A percentile compares a stretch with the other conserved stretches of the same genome.
These are phyloP conservation scores for Mylabris sibirica DNA, from an alignment of 2,888 invertebrate genomes.

Conservation along the genomic window DNA sequence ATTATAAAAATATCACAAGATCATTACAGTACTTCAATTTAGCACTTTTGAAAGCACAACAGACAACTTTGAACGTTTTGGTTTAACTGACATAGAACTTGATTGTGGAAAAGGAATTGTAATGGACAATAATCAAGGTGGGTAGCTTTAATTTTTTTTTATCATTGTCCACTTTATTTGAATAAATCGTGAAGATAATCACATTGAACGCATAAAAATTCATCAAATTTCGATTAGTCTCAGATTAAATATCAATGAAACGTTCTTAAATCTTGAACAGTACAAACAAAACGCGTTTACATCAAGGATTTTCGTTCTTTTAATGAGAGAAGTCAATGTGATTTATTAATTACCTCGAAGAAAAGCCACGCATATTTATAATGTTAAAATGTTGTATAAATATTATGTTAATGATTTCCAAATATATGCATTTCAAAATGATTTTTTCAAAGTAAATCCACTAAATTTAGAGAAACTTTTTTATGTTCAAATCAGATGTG, in stretches of 20 bases:
- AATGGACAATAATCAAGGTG: constrained; percentile 18
- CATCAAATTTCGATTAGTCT: no score
- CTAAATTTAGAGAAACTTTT: background rate
- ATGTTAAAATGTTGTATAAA: background rate
- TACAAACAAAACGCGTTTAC: background rate
- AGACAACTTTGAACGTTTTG: constrained; percentile 11
- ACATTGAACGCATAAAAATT: no score
- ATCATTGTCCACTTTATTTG: no score
- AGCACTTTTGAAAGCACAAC: background rate
- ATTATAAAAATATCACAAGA: background rate
- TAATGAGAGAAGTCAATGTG: background rate
- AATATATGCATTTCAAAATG: background rate
- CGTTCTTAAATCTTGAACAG: background rate
- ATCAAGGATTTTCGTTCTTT: background rate
- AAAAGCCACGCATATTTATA: background rate
- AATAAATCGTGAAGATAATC: no score
- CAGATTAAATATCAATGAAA: no score
- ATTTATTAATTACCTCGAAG: background rate
- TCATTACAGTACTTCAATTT: background rate
- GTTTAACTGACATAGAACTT: constrained; percentile 32
- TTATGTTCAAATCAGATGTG: background rate
- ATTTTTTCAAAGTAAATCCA: background rate
- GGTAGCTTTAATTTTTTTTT: background rate
- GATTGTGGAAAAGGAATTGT: constrained; percentile 17
- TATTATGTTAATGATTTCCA: background rate